Conservation (phyloP, 2,113 vertebrate species). For the Oostethus manadensis region DNA sequence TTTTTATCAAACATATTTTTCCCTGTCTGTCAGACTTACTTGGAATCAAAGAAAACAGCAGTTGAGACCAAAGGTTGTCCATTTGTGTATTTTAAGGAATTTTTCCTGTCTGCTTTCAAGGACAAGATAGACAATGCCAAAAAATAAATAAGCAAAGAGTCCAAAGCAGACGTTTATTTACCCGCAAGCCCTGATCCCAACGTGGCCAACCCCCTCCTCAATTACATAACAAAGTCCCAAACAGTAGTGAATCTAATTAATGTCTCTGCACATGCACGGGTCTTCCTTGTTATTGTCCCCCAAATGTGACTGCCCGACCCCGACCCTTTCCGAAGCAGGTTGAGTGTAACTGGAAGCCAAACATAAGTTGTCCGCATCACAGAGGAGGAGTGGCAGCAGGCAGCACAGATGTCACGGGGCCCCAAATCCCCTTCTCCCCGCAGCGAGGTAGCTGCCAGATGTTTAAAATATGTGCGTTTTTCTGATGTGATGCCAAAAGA, state of each 20-base stretch:
- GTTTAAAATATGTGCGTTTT: neutral
- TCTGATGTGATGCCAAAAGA: no score
- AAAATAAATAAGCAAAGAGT: no score
- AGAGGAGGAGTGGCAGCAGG: constrained; percentile 42
- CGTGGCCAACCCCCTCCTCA: neutral
- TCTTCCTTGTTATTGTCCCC: constrained; percentile 9
- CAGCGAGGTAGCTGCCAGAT: neutral
- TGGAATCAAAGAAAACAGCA: no score
- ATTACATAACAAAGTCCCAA: constrained; percentile 21
- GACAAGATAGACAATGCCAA: no score
- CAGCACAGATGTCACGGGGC: constrained; percentile 36
- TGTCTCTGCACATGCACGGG: neutral
- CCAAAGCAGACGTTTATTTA: no score
- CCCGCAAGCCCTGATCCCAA: neutral
- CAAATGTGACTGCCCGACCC: neutral
- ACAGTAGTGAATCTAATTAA: constrained; percentile 32
- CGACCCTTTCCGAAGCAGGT: neutral
- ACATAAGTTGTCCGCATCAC: constrained; percentile 1
- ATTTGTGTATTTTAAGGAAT: neutral
- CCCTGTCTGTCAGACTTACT: no score
- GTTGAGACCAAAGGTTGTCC: neutral
- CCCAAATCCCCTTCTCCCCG: neutral
- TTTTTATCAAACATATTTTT: no score
- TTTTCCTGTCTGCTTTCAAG: neutral
- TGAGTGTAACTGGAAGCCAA: constrained; percentile 8